Evolutionary conservation across 2,888 invertebrate genomes (phyloP), one percentile per base, ranked within the genome.

Genomic region (Adelognathus sp.): DNA sequence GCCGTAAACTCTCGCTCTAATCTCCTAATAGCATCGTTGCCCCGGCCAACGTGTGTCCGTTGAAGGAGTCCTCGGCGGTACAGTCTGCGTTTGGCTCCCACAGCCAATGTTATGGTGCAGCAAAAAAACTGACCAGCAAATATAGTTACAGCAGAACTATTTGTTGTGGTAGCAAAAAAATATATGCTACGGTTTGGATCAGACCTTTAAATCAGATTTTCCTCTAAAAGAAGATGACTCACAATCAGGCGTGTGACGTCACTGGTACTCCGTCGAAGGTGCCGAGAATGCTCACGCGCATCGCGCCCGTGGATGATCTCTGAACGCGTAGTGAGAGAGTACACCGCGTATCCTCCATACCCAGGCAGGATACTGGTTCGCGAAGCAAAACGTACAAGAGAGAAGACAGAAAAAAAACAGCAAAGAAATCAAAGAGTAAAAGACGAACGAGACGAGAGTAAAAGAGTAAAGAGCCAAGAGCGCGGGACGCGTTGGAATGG

Each of bases 211-310:
- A n/a, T n/a, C n/a, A n/a, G n/a, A n/a, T n/a, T n/a, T n/a, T n/a
- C n/a, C n/a, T n/a, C n/a, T n/a, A n/a, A n/a, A 44, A 24, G 58
- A 70, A 60, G 70, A 29, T 24, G 11, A 33, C 14, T 1, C 9
- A 29, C 16, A 56, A 50, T 39, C 27, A 18, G 50, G n/a, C 61
- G 67, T 27, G 66, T 79, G 82, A 83, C 83, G 82, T 83, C 81
- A 81, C 39, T 76, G 81, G 82, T 85, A 81, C 81, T 39, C 52
- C 27, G 29, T 36, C 9, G 52, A 21, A 31, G n/a, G 11, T 24
- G 27, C 46, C 16, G n/a, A 33, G 46, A 31, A 33, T 56, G 27
- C 18, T 27, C 56, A 33, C 54, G 18, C 14, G 29, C 39, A 41
- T 69, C 24, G 21, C 24, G 21, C 11, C 31, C 11, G 58, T 29